Evolutionary conservation across 92 coral and sea anemone genomes (phyloP).

Genomic region (Meandrina meandrites): DNA sequence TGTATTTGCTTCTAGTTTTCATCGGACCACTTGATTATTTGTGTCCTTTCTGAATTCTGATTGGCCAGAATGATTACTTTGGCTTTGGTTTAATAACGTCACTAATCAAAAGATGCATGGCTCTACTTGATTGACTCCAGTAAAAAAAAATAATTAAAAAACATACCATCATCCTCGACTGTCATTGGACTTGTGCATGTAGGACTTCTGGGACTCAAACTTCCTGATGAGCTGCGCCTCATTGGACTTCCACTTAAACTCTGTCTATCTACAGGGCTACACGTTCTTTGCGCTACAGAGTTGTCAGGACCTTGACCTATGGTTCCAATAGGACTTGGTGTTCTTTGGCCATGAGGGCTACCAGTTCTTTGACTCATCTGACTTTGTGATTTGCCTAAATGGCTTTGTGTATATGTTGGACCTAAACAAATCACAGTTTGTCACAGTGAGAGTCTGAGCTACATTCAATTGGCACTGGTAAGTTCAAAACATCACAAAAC

Average conservation of each 20-base stretch:
- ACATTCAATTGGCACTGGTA: neutral
- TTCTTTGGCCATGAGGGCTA: constrained; percentile 71
- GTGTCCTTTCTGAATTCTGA: too few species aligned
- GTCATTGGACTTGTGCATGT: constrained; percentile 67
- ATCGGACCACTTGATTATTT: too few species aligned
- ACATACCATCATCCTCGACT: constrained; percentile 74
- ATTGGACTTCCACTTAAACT: constrained; percentile 60
- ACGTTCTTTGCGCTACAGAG: constrained; percentile 63
- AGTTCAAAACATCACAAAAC: neutral
- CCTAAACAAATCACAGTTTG: constrained; percentile 1
- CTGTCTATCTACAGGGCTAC: constrained; percentile 61
- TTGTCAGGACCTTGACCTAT: constrained; percentile 59
- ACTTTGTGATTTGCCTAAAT: constrained; percentile 19
- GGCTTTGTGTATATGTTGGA: constrained; percentile 15
- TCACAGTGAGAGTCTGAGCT: neutral
- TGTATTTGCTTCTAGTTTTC: too few species aligned
- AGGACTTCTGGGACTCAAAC: constrained; percentile 81
- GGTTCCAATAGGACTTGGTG: constrained; percentile 70
- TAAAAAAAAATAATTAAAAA: too few species aligned
- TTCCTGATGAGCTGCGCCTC: constrained; percentile 67
- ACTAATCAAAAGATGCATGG: neutral
- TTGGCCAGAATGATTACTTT: too few species aligned
- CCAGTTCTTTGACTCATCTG: constrained; percentile 40
- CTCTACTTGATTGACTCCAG: neutral
- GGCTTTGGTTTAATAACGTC: too few species aligned